These are phyloP conservation scores for Indri indri DNA, from an alignment of 2,113 vertebrate genomes.

Conservation along the genomic window DNA sequence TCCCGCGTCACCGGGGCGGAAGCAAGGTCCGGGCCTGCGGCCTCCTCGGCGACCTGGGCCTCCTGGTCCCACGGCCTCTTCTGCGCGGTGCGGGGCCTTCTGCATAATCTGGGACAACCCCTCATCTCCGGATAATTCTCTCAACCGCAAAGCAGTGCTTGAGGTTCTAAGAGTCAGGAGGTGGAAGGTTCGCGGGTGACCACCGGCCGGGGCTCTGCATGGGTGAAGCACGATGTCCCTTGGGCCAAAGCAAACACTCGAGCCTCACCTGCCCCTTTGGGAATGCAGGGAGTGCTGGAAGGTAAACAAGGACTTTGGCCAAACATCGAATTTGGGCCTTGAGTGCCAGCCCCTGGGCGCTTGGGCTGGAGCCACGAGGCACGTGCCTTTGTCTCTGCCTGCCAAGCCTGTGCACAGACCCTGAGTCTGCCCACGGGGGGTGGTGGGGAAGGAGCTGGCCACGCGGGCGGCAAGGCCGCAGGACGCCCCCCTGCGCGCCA, in stretches of 20 bases:
- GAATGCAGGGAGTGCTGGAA: background rate
- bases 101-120: background rate
- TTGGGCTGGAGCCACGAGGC: too few relatives aligned
- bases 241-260: constrained; percentile 33
- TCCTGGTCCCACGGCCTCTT: background rate
- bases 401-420: too few relatives aligned
- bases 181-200: too few relatives aligned
- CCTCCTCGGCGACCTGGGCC: background rate
- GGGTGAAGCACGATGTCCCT: background rate
- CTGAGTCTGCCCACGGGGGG: too few relatives aligned
- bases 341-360: background rate
- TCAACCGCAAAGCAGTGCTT: background rate
- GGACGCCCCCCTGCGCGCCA: too few relatives aligned
- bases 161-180: background rate
- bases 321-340: background rate
- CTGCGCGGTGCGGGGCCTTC: background rate
- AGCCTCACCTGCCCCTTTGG: background rate
- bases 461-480: too few relatives aligned
- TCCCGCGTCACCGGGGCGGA: background rate
- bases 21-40: too few relatives aligned
- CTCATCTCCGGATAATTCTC: background rate
- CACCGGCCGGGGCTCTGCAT: too few relatives aligned
- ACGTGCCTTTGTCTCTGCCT: too few relatives aligned
- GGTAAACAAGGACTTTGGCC: background rate
- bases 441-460: too few relatives aligned